These are phyloP conservation scores for Dunckerocampus dactyliophorus DNA, from an alignment of 2,113 vertebrate genomes.

Conservation along the genomic window DNA sequence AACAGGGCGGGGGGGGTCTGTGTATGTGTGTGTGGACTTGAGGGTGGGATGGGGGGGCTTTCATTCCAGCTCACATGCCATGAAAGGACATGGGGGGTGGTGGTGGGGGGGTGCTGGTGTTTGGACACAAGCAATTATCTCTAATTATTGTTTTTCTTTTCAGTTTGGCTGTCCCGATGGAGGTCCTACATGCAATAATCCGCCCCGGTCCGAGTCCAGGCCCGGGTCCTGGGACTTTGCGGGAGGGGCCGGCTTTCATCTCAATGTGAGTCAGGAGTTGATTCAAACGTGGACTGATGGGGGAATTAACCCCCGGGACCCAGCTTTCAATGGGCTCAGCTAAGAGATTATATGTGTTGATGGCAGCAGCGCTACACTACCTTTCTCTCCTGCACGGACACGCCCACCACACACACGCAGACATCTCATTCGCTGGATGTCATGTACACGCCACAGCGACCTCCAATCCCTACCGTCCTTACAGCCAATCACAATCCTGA, in stretches of 20 bases:
- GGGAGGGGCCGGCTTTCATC: slow-evolving; percentile 83
- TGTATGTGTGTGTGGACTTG: background rate
- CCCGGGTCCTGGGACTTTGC: slow-evolving; percentile 78
- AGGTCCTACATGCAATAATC: slow-evolving; percentile 96
- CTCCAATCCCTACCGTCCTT: background rate
- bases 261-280: slow-evolving; percentile 97
- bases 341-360: slow-evolving; percentile 99
- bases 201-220: slow-evolving; percentile 87
- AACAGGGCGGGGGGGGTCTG: slow-evolving; percentile 76
- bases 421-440: background rate
- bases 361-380: slow-evolving; percentile 73
- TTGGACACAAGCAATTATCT: slow-evolving; percentile 99
- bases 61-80: slow-evolving; percentile 95
- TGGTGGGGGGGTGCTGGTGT: slow-evolving; percentile 76
- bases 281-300: slow-evolving; percentile 99
- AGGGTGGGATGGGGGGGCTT: slow-evolving; percentile 72
- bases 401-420: background rate
- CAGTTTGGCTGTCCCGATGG: slow-evolving; percentile 94
- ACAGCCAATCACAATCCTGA: too few relatives aligned
- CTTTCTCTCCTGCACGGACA: background rate
- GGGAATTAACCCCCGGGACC: slow-evolving; percentile 97
- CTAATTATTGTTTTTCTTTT: slow-evolving; percentile 99
- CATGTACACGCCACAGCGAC: background rate
- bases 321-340: slow-evolving; percentile 95
- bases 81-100: slow-evolving; percentile 76